These are phyloP conservation scores for Tryphoninae sp. DNA, from an alignment of 2,888 invertebrate genomes.

Conservation along the genomic window DNA sequence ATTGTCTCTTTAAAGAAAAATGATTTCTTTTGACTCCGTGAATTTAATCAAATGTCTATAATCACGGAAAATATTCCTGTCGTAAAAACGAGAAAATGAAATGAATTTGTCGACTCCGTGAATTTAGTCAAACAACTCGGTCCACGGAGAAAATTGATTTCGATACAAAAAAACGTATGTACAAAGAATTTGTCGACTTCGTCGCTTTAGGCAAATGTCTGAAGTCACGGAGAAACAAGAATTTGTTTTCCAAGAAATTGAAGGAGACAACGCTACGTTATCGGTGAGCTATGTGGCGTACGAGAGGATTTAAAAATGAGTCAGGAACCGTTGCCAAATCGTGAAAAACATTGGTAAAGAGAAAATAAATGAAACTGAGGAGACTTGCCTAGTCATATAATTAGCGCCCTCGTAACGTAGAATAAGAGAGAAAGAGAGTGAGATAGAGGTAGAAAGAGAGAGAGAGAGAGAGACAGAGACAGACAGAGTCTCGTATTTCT, in stretches of 20 bases:
- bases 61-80: too few species aligned
- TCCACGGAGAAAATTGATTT: too few species aligned
- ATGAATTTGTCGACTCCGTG: too few species aligned
- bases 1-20: too few species aligned
- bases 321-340: constrained; percentile 2
- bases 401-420: constrained; percentile 38
- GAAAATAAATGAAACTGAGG: constrained; percentile 28
- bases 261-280: background rate
- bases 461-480: constrained; percentile 13
- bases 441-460: background rate
- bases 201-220: too few species aligned
- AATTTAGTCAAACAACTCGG: too few species aligned
- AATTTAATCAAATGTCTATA: too few species aligned
- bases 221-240: too few species aligned
- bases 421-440: constrained; percentile 9
- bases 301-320: constrained; percentile 1
- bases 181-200: too few species aligned
- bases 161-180: too few species aligned
- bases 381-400: constrained; percentile 46
- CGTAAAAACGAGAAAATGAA: too few species aligned
- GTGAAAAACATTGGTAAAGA: constrained; percentile 23
- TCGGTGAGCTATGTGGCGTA: background rate
- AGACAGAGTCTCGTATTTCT: constrained; percentile 26
- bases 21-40: too few species aligned
- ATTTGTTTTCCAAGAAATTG: background rate